Conservation (phyloP, 1,140 invertebrate genomes). For the Archivesica marissinica region DNA sequence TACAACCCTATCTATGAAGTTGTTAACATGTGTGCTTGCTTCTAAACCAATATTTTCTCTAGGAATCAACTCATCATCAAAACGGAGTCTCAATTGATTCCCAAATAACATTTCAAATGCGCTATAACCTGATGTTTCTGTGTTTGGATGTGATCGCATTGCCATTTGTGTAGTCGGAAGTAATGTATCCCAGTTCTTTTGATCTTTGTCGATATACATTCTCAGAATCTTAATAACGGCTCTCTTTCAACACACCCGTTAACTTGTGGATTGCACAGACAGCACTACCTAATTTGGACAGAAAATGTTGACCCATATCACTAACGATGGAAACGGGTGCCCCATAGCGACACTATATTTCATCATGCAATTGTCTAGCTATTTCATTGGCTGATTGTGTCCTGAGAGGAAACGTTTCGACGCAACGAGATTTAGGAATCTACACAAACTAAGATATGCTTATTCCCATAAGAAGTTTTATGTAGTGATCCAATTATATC, state of each 20-base stretch:
- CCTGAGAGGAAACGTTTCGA: constrained; percentile 55
- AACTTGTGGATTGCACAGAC: constrained; percentile 68
- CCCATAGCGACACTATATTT: constrained; percentile 64
- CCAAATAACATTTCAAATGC: constrained; percentile 39
- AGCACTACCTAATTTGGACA: constrained; percentile 60
- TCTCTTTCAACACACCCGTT: constrained; percentile 65
- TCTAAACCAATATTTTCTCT: background rate
- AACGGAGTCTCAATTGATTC: constrained; percentile 29
- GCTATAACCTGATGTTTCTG: constrained; percentile 26
- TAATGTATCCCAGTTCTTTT: constrained; percentile 46
- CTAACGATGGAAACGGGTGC: constrained; percentile 31
- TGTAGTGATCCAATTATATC: constrained; percentile 63
- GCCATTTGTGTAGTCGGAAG: constrained; percentile 44
- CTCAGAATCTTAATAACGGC: constrained; percentile 35
- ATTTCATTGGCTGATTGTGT: constrained; percentile 40
- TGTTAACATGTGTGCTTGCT: background rate
- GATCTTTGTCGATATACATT: constrained; percentile 45
- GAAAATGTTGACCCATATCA: constrained; percentile 64
- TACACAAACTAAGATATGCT: constrained; percentile 60
- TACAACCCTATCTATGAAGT: background rate
- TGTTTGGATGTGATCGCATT: constrained; percentile 33
- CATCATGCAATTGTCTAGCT: constrained; percentile 42
- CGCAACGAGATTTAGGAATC: constrained; percentile 59
- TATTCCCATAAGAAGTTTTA: constrained; percentile 30
- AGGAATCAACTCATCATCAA: constrained; percentile 26